phyloP scores from a whole-genome alignment of 1,140 invertebrate species.

The Parapsyche elsis region DNA sequence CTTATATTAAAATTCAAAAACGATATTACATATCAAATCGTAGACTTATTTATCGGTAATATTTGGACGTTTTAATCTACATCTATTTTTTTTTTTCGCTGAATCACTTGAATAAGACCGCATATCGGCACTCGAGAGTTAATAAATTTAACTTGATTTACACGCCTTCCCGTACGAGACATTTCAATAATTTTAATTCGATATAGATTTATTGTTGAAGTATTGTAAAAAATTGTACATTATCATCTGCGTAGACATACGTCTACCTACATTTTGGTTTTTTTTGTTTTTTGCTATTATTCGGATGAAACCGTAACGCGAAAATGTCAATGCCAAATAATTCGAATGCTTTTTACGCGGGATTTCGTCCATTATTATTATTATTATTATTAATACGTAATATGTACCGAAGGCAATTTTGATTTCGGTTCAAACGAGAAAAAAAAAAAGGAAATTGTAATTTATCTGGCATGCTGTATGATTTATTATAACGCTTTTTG shows the following conservation, averaged over 20 bases:
- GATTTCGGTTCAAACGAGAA: neutral
- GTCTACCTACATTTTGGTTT: neutral
- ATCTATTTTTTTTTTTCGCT: neutral
- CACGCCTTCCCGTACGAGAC: neutral
- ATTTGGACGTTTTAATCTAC: slow-evolving; percentile 1
- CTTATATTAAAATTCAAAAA: too few relatives aligned
- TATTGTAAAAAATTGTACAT: neutral
- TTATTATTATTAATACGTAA: neutral
- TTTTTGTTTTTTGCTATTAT: neutral
- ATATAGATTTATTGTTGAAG: slow-evolving; percentile 13
- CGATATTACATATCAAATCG: too few relatives aligned
- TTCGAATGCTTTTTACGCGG: slow-evolving; percentile 6
- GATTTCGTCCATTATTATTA: too few relatives aligned
- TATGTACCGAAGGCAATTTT: slow-evolving; percentile 2
- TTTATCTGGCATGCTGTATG: slow-evolving; percentile 9
- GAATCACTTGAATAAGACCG: neutral
- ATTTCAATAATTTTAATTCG: slow-evolving; percentile 34
- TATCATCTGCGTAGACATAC: neutral
- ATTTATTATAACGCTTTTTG: slow-evolving; percentile 15
- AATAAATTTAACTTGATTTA: slow-evolving; percentile 22
- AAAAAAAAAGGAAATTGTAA: slow-evolving; percentile 12
- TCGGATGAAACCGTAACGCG: neutral
- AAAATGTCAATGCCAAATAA: slow-evolving; percentile 10
- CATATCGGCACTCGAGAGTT: neutral
- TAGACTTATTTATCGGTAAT: too few relatives aligned